Conservation (phyloP, 2,888 invertebrate species). For the Zhuqinia jingwanae region DNA sequence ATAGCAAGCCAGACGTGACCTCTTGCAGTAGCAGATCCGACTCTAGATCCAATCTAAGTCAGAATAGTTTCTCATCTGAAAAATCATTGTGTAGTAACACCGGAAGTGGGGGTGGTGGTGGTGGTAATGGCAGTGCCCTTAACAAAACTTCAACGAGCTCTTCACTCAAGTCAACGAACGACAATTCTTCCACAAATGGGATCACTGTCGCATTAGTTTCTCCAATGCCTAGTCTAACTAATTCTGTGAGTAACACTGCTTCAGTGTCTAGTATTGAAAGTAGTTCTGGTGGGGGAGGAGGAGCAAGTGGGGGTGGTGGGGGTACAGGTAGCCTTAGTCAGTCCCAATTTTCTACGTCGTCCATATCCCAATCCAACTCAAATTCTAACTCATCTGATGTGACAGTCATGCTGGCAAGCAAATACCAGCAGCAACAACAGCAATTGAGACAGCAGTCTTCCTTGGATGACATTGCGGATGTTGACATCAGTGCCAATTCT, state of each 20-base stretch:
- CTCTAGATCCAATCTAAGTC: slow-evolving; percentile 68
- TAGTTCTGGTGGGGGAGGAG: neutral
- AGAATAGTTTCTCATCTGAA: slow-evolving; percentile 64
- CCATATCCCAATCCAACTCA: slow-evolving; percentile 80
- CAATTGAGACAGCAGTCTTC: slow-evolving; percentile 38
- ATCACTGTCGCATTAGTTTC: slow-evolving; percentile 85
- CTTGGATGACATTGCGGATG: slow-evolving; percentile 21
- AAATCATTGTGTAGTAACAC: slow-evolving; percentile 58
- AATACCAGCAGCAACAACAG: slow-evolving; percentile 67
- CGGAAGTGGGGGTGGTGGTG: slow-evolving; percentile 16
- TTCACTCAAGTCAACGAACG: slow-evolving; percentile 58
- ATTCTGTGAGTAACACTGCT: slow-evolving; percentile 70
- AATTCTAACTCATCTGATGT: slow-evolving; percentile 88
- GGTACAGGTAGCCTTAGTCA: slow-evolving; percentile 47
- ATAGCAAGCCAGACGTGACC: slow-evolving; percentile 48
- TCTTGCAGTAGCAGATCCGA: slow-evolving; percentile 59
- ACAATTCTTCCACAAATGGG: slow-evolving; percentile 45
- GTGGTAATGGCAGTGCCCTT: slow-evolving; percentile 30
- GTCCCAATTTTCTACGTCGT: slow-evolving; percentile 67
- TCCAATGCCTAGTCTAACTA: slow-evolving; percentile 85
- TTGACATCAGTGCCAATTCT: slow-evolving; percentile 27
- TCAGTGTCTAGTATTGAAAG: slow-evolving; percentile 75
- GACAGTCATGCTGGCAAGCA: slow-evolving; percentile 86
- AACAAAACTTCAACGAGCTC: slow-evolving; percentile 72
- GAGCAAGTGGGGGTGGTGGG: too few species aligned